Evolutionary conservation across 1,140 invertebrate genomes (phyloP), one percentile per base, ranked within the genome.

Genomic region (Lepidurus couesii): DNA sequence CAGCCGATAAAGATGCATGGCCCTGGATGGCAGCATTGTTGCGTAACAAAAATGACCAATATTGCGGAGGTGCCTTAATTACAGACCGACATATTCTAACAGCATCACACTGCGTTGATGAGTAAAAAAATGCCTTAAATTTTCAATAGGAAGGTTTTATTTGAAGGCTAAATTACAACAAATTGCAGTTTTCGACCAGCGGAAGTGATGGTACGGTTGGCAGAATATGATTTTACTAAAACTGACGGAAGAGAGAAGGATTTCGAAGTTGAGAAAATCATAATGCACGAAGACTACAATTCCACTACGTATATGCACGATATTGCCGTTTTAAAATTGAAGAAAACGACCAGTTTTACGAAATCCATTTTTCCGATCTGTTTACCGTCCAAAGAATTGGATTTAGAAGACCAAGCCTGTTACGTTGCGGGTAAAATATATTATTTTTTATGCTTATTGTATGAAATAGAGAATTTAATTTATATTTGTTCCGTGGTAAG

Each of bases 11-110:
- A 0, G 88, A 89, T 77, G 90, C 91, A 81, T 94, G 92, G 92
- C 93, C 92, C 1, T 95, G 93, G 93, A 92, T 94, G 88, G 92
- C 88, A 0, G 91, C 91, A 1, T 82, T 93, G 42, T 86, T 91
- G 2, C 86, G 88, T 0, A 82, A 86, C 73, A 13, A 13, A 65
- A 74, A 78, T n/a, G 73, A 76, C 8, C 81, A 82, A 65, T 92
- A 89, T 85, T 95, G 93, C 82, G 93, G 93, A 0, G 93, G 92
- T 1, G 90, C 89, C 0, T 86, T 95, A 4, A 91, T 95, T 79
- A 92, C 92, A 0, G 90, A 93, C 82, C 86, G 88, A 77, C 92
- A 93, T 82, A 88, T 95, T 1, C 86, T 94, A 0, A 94, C 92
- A 1, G 94, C 93, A 21, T 0, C 92, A 3, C 93, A 95, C 84